Percentiles rank a stretch among this genome's conserved stretches.
Conservation (phyloP, 2,797 vertebrate species). For the Hylomyscus alleni region DNA sequence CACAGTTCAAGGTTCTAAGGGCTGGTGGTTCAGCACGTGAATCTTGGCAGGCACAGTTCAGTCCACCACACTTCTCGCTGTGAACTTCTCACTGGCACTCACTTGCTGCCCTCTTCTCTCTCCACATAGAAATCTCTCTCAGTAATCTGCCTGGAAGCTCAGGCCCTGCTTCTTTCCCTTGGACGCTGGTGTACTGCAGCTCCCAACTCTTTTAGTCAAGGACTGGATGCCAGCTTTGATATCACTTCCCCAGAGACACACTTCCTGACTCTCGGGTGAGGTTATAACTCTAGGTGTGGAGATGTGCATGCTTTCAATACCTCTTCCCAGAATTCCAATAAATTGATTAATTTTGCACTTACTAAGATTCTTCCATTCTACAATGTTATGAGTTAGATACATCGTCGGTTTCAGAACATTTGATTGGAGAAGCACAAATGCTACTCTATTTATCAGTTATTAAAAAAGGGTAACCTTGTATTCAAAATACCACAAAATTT, state of each 20-base stretch:
- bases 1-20: background rate
- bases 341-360: conserved; percentile 56
- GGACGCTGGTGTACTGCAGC: too few species aligned
- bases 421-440: conserved; percentile 47
- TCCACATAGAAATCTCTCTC: background rate
- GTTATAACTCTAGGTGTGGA: conserved; percentile 34
- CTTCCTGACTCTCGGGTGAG: conserved; percentile 42
- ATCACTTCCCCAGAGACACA: conserved; percentile 51
- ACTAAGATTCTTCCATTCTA: conserved; percentile 52
- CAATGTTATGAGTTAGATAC: conserved; percentile 21
- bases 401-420: conserved; percentile 50
- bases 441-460: conserved; percentile 41
- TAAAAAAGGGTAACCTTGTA: conserved; percentile 4
- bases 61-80: background rate
- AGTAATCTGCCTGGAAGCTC: background rate
- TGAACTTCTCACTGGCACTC: background rate
- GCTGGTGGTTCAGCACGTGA: background rate
- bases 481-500: background rate
- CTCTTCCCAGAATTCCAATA: conserved; percentile 60
- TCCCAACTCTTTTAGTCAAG: background rate
- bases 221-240: background rate
- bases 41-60: background rate
- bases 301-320: conserved; percentile 15
- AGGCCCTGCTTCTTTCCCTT: background rate
- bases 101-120: background rate